Base-by-base conservation (phyloP, 2,113 vertebrate genomes). In the Ifrita kowaldi region DNA sequence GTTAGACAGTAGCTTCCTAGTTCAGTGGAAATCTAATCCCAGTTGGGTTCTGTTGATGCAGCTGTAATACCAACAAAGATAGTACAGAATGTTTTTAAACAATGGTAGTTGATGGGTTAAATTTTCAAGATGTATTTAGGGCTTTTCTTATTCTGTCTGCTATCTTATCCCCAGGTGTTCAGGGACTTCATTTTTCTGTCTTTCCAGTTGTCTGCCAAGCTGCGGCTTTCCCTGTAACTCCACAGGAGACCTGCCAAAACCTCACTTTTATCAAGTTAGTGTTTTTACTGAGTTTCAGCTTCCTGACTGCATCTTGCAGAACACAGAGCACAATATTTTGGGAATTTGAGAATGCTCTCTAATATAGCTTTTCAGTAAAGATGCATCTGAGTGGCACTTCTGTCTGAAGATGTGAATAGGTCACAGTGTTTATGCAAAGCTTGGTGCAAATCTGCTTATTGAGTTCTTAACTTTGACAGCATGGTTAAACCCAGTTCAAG, bases 221-320 rank as follows among this genome's bases (percentile, higher is more conserved):
- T 82, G 17, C 44, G 17, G 44, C 52, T 91, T 95, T 92, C 73
- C 56, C 16, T 92, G 62, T 90, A 81, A 70, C 89, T 89, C 89
- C 89, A 71, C 93, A 56, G 93, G 95, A 95, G 80, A 94, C 76
- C 80, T 95, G 80, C n/a, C 84, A 92, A 75, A 94, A 87, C 35
- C 49, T 89, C 65, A 49, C 55, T 93, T 93, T 41, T 92, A 50
- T 88, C 78, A 90, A 95, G 85, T 41, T 70, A 52, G 9, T 88
- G 24, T 85, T 95, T 90, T 90, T 87, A 77, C 71, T 7, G 8
- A 59, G 64, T 90, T 91, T 95, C 52, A 70, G 39, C 55, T 84
- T 83, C 60, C 65, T 91, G 59, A n/a, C 56, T 94, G 47, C 10
- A 22, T 94, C 70, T 90, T 77, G 47, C 55, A 91, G 71, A 96